phyloP scores from a whole-genome alignment of 1,140 invertebrate genomes.

The Lordiphosa mommai region DNA sequence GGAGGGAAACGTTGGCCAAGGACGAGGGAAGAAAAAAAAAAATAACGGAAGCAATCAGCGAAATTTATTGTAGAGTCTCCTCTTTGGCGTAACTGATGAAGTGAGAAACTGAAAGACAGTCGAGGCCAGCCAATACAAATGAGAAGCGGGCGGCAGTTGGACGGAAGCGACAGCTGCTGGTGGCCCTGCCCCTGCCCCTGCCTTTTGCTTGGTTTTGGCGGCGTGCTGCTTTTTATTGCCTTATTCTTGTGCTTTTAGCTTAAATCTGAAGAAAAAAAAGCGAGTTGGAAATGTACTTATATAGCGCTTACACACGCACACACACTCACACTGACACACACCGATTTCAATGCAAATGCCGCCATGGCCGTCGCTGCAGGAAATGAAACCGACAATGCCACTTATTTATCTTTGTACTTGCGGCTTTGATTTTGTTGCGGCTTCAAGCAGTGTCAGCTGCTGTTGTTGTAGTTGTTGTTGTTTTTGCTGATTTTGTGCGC shows the following conservation, averaged over 20 bases:
- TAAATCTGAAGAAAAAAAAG: conserved; percentile 70
- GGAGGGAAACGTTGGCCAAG: conserved; percentile 7
- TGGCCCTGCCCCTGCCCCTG: conserved; percentile 11
- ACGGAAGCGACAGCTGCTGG: conserved; percentile 55
- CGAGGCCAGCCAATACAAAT: conserved; percentile 66
- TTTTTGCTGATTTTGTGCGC: conserved; percentile 30
- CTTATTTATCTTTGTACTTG: conserved; percentile 77
- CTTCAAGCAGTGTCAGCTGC: conserved; percentile 44
- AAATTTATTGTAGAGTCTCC: conserved; percentile 77
- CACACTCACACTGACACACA: conserved; percentile 16
- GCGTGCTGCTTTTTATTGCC: conserved; percentile 74
- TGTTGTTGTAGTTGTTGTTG: conserved; percentile 13
- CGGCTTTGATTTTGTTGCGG: conserved; percentile 73
- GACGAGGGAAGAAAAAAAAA: conserved; percentile 5
- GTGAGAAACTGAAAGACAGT: conserved; percentile 77
- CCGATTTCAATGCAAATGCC: conserved; percentile 73
- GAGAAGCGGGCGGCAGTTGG: conserved; percentile 1
- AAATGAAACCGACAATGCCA: conserved; percentile 78
- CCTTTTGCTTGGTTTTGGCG: conserved; percentile 52
- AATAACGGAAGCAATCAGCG: conserved; percentile 74
- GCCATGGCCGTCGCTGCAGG: conserved; percentile 40
- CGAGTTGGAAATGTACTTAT: conserved; percentile 71
- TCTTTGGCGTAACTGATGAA: conserved; percentile 77
- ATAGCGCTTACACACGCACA: conserved; percentile 55
- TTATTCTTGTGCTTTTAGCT: conserved; percentile 71